Base-by-base conservation (phyloP, 1,140 invertebrate genomes). In the Cyphomyrmex costatus region DNA sequence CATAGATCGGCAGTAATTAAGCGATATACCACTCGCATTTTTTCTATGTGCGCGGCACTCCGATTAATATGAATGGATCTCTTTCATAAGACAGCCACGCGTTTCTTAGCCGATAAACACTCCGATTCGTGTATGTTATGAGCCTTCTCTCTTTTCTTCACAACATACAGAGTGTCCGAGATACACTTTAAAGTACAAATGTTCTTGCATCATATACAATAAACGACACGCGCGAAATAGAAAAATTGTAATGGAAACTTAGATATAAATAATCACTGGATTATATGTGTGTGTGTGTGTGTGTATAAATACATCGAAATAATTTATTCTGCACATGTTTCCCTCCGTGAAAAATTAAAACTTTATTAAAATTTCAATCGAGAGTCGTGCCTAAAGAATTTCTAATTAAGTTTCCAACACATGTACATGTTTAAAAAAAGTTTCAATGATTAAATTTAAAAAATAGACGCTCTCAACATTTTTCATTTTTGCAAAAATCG, bases 21-120 rank as follows among this genome's bases (percentile, higher is more conserved):
- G 71, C 80, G 86, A 89, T 89, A 89, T 89, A 88, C 42, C 88
- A 86, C 80, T 89, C 65, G 70, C 56, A 86, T 89, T 89, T 86
- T 53, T 89, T 89, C 42, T 49, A 6, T 53, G 19, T 46, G 85
- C 73, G 12, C 66, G 12, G 65, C 58, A 56, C 83, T 79, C 53
- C 63, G 66, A 89, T 89, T 86, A 76, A 73, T 49, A 87, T 89
- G 88, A 89, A 89, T 89, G 88, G 88, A 36, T 33, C 78, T 73
- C 88, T 89, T 89, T 89, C 84, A 89, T 89, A 49, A 53, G 19
- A 68, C 70, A 86, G 70, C 87, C 87, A 89, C 88, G 87, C 87
- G 87, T 85, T 89, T 49, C 76, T 88, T 61, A 56, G 65, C 24
- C 46, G 80, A 73, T 68, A 68, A 83, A 58, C 74, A 73, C 68